Conservation (phyloP, 2,113 vertebrate genomes). For the Bombycilla garrulus region DNA sequence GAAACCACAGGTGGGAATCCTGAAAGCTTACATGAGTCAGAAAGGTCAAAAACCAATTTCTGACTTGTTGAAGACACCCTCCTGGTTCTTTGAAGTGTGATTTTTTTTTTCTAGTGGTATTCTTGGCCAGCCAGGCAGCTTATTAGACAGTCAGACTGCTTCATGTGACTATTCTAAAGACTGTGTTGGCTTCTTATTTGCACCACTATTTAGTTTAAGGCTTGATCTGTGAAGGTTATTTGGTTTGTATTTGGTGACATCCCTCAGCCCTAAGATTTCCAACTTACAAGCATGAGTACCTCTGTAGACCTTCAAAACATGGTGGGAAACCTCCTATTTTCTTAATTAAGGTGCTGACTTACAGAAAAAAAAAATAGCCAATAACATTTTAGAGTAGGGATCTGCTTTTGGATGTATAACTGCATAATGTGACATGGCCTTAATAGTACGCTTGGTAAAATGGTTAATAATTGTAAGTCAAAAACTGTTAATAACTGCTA, state of each 20-base stretch:
- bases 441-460: neutral
- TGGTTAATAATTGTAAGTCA: neutral
- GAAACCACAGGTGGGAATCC: constrained; percentile 57
- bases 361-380: neutral
- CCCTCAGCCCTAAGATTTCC: neutral
- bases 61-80: constrained; percentile 62
- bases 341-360: neutral
- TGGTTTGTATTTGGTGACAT: neutral
- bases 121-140: neutral
- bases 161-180: neutral
- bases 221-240: neutral
- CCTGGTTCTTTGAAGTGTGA: constrained; percentile 50
- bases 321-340: neutral
- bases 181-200: neutral
- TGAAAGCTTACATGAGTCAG: constrained; percentile 57
- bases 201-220: neutral
- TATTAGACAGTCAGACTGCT: constrained; percentile 28
- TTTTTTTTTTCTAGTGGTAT: neutral
- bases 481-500: neutral
- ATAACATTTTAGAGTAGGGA: neutral
- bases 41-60: constrained; percentile 67
- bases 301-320: neutral
- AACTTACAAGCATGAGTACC: neutral
- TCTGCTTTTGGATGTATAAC: neutral
- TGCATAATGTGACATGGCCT: neutral